Conservation (phyloP, 1,140 invertebrate species). For the Musca vetustissima region DNA sequence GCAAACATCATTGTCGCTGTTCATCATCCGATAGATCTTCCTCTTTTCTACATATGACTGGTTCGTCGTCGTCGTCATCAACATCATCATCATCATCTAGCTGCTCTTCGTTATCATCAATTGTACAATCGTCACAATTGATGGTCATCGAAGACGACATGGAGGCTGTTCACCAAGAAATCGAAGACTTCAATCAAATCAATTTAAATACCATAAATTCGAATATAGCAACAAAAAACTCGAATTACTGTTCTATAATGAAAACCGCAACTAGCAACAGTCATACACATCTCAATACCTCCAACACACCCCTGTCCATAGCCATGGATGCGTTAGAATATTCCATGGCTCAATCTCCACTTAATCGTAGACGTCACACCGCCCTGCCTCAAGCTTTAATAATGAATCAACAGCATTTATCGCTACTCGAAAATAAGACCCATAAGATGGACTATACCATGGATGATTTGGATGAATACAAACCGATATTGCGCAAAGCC, state of each 20-base stretch:
- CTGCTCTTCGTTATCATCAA: too few species aligned
- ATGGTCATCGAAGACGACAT: too few species aligned
- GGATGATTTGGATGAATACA: not conserved
- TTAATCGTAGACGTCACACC: slow-evolving; percentile 14
- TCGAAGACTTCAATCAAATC: slow-evolving; percentile 20
- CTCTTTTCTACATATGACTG: too few species aligned
- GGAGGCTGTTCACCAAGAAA: too few species aligned
- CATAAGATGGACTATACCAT: not conserved
- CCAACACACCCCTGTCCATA: too few species aligned
- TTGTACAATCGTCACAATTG: too few species aligned
- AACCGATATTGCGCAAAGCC: slow-evolving; percentile 8
- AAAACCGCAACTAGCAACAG: not conserved
- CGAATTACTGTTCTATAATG: not conserved
- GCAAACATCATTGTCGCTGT: too few species aligned
- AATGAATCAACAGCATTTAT: slow-evolving; percentile 10
- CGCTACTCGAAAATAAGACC: not conserved
- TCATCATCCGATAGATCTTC: too few species aligned
- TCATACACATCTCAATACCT: not conserved
- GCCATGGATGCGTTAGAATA: too few species aligned
- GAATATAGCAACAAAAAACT: slow-evolving; percentile 6
- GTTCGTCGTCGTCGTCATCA: too few species aligned
- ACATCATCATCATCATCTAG: too few species aligned
- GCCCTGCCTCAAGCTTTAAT: slow-evolving; percentile 7
- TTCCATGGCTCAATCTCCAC: slow-evolving; percentile 19
- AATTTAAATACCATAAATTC: slow-evolving; percentile 24